These are phyloP conservation scores for Tricholaema leucomelas DNA, from an alignment of 2,113 vertebrate genomes.

Conservation along the genomic window DNA sequence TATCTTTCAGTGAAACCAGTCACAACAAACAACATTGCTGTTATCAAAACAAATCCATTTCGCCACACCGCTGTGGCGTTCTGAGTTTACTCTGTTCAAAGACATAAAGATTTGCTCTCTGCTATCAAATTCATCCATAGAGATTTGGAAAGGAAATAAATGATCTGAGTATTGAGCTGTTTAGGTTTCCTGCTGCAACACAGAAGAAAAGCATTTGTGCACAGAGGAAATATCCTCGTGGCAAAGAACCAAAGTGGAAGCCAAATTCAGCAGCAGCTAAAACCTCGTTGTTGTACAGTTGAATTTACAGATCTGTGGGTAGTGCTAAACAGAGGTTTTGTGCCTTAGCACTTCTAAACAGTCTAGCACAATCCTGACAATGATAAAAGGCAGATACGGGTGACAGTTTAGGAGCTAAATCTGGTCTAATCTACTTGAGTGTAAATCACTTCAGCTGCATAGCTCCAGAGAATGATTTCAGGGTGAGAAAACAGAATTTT, in stretches of 20 bases:
- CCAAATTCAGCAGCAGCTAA: not conserved
- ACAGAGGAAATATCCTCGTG: not conserved
- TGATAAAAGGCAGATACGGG: not conserved
- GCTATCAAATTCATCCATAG: not conserved
- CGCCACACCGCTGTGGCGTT: not conserved
- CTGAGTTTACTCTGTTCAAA: not conserved
- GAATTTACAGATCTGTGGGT: not conserved
- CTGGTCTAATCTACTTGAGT: conserved; percentile 22
- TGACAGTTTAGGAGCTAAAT: conserved; percentile 12
- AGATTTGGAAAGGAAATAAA: not conserved
- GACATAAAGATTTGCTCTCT: not conserved
- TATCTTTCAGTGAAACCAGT: not conserved
- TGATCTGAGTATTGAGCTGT: not conserved
- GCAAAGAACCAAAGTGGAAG: not conserved
- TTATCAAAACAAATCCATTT: not conserved
- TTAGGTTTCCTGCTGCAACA: not conserved
- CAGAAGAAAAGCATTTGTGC: not conserved
- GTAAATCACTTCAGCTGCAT: conserved; percentile 16
- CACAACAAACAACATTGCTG: not conserved
- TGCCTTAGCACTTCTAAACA: not conserved
- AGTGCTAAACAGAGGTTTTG: not conserved
- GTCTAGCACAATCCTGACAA: not conserved
- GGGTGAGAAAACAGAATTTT: not conserved
- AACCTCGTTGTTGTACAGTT: not conserved
- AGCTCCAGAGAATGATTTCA: not conserved